Evolutionary conservation across 2,113 vertebrate species (phyloP).

Genomic region (Corythaixoides concolor): DNA sequence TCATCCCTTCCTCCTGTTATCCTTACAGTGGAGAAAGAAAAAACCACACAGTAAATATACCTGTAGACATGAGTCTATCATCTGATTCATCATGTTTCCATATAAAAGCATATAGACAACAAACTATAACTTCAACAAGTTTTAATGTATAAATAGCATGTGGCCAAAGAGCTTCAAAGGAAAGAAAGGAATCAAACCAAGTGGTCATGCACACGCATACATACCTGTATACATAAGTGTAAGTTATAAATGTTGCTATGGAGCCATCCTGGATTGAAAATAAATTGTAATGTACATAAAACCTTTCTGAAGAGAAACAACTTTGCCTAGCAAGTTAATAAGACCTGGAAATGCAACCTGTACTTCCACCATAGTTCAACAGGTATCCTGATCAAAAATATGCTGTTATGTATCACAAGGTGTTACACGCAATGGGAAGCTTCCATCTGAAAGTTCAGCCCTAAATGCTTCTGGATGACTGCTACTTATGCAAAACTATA

Average conservation of each 20-base stretch:
- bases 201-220: rapidly evolving
- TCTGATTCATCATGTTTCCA: neutral
- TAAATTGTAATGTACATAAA: neutral
- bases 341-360: neutral
- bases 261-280: neutral
- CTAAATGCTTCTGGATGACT: neutral
- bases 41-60: neutral
- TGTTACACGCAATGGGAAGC: neutral
- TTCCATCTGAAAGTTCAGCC: neutral
- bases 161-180: neutral
- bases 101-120: neutral
- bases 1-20: neutral
- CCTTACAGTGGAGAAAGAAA: neutral
- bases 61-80: neutral
- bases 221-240: rapidly evolving
- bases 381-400: neutral
- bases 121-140: neutral
- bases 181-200: neutral
- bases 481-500: neutral
- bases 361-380: neutral
- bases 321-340: neutral
- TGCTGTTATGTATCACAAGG: neutral
- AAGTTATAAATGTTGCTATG: neutral
- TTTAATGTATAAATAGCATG: neutral
- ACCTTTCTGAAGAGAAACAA: neutral